Percentiles rank a stretch among this genome's conserved stretches.
Conservation (phyloP, 2,888 invertebrate species). For the Lacanobia wlatinum region DNA sequence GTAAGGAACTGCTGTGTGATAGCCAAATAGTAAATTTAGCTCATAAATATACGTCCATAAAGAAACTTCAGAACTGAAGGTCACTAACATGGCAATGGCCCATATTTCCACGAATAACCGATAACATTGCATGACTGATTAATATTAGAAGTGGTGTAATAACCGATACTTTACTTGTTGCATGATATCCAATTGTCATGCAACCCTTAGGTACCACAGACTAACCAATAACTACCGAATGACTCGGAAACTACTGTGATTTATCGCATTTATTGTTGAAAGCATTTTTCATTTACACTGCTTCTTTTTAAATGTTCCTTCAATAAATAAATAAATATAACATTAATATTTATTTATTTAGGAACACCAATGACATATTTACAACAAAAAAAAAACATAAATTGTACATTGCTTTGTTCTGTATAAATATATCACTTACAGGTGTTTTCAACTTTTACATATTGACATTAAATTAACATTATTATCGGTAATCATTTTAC, state of each 20-base stretch:
- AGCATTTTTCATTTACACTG: background rate
- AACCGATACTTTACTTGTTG: conserved; percentile 38
- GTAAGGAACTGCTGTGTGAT: too few relatives aligned
- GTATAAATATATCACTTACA: too few relatives aligned
- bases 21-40: too few relatives aligned
- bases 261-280: background rate
- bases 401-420: too few relatives aligned
- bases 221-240: background rate
- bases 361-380: too few relatives aligned
- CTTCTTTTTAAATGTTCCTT: background rate
- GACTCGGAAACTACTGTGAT: background rate
- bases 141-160: background rate
- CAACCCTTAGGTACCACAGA: conserved; percentile 3
- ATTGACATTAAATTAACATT: too few relatives aligned
- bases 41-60: background rate
- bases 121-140: conserved; percentile 15
- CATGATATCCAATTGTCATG: conserved; percentile 8
- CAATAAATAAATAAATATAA: too few relatives aligned
- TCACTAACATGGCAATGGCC: conserved; percentile 16
- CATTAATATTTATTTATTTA: too few relatives aligned
- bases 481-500: too few relatives aligned
- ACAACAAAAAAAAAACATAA: too few relatives aligned
- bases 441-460: too few relatives aligned
- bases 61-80: conserved; percentile 5
- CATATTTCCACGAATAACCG: background rate